Evolutionary conservation across 1,140 invertebrate genomes (phyloP).

Genomic region (Lepeophtheirus salmonis): DNA sequence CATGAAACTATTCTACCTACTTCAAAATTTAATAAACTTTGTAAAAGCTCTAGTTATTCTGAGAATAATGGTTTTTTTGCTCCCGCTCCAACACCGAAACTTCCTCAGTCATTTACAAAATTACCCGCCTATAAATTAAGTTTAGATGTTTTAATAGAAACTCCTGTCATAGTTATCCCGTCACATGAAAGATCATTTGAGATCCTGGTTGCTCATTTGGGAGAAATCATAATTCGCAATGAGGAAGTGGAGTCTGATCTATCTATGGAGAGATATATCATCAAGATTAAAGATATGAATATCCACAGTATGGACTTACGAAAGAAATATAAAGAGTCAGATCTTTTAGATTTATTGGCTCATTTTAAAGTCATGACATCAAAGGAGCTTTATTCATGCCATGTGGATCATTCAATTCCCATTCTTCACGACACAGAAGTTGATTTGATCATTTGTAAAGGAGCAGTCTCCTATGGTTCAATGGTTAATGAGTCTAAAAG

Average conservation of each 20-base stretch:
- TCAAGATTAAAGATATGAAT: slow-evolving; percentile 67
- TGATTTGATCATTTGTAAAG: slow-evolving; percentile 35
- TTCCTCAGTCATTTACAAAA: no score
- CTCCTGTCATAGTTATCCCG: slow-evolving; percentile 71
- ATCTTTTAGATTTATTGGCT: not conserved
- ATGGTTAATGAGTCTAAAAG: slow-evolving; percentile 1
- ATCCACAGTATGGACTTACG: slow-evolving; percentile 52
- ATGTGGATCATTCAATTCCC: slow-evolving; percentile 38
- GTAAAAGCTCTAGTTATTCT: slow-evolving; percentile 20
- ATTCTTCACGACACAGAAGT: slow-evolving; percentile 64
- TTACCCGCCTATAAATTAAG: slow-evolving; percentile 21
- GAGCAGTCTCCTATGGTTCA: slow-evolving; percentile 15
- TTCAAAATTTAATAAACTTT: slow-evolving; percentile 20
- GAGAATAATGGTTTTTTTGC: slow-evolving; percentile 18
- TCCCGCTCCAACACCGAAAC: slow-evolving; percentile 8
- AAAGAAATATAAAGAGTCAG: slow-evolving; percentile 22
- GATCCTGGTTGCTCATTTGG: slow-evolving; percentile 78
- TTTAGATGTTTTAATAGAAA: slow-evolving; percentile 54
- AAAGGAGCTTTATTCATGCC: slow-evolving; percentile 45
- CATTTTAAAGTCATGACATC: slow-evolving; percentile 28
- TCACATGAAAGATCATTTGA: slow-evolving; percentile 50
- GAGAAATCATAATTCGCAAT: slow-evolving; percentile 49
- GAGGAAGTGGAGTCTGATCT: slow-evolving; percentile 25
- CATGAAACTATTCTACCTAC: not conserved
- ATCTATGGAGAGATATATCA: slow-evolving; percentile 14